Conservation (phyloP, 2,888 invertebrate species). For the Bombylius major region DNA sequence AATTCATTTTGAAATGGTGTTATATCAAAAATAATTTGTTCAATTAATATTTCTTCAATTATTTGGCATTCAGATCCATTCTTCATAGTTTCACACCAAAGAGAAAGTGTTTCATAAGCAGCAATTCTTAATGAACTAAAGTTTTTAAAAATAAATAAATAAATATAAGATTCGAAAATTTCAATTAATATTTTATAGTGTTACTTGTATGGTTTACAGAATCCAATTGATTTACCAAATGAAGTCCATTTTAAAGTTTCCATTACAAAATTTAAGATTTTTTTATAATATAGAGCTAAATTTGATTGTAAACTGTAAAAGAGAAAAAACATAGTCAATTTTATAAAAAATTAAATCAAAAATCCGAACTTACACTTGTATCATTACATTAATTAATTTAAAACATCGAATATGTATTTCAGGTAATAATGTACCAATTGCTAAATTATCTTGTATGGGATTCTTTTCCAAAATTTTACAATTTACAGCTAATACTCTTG, state of each 20-base stretch:
- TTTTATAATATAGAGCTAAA: constrained; percentile 19
- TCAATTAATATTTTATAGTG: constrained; percentile 4
- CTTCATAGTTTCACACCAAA: constrained; percentile 22
- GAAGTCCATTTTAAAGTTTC: constrained; percentile 26
- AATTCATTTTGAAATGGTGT: constrained; percentile 21
- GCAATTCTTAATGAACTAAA: constrained; percentile 17
- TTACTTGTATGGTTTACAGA: constrained; percentile 22
- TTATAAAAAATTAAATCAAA: background rate
- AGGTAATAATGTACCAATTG: constrained; percentile 22
- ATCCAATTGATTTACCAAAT: constrained; percentile 17
- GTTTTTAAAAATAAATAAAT: background rate
- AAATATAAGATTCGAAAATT: background rate
- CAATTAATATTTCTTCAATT: constrained; percentile 19
- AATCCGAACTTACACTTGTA: constrained; percentile 20
- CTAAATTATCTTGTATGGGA: constrained; percentile 23
- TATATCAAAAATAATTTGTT: constrained; percentile 21
- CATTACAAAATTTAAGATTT: constrained; percentile 19
- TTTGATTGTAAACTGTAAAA: constrained; percentile 19
- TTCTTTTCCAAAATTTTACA: constrained; percentile 20
- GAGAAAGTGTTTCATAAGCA: constrained; percentile 19
- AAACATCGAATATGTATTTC: constrained; percentile 22
- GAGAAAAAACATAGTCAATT: background rate
- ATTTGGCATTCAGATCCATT: constrained; percentile 22
- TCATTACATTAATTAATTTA: constrained; percentile 19
- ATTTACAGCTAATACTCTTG: constrained; percentile 24